phyloP scores from a whole-genome alignment of 53 echinoderm and acorn worm species.

The Antedon mediterranea region DNA sequence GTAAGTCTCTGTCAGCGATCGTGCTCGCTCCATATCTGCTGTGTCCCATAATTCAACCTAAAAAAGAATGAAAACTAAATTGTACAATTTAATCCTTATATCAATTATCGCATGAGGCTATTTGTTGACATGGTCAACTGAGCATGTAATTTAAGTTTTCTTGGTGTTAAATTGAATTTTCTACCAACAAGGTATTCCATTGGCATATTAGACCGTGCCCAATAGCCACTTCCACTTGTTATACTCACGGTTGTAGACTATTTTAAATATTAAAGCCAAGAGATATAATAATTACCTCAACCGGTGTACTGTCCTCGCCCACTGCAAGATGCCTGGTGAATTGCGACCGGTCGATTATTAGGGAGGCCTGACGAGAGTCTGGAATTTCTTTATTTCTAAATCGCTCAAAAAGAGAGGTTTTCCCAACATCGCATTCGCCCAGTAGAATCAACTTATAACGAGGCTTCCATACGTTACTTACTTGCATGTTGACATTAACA shows the following conservation, averaged over 20 bases:
- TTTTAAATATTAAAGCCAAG: too few relatives aligned
- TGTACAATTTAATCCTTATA: background rate
- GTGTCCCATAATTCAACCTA: conserved; percentile 92
- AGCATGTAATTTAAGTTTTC: too few relatives aligned
- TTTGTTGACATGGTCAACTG: too few relatives aligned
- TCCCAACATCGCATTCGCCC: conserved; percentile 86
- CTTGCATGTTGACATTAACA: conserved; percentile 36
- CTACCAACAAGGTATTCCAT: too few relatives aligned
- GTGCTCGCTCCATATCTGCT: conserved; percentile 83
- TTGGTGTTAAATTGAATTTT: too few relatives aligned
- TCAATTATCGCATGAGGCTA: too few relatives aligned
- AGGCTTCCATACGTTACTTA: conserved; percentile 33
- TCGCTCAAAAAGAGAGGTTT: conserved; percentile 68
- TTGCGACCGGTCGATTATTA: conserved; percentile 43
- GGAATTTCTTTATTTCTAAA: conserved; percentile 63
- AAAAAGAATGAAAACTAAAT: background rate
- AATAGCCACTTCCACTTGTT: too few relatives aligned
- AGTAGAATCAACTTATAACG: conserved; percentile 71
- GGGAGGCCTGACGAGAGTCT: conserved; percentile 29
- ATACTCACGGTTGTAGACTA: too few relatives aligned
- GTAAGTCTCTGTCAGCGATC: conserved; percentile 77
- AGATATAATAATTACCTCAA: too few relatives aligned
- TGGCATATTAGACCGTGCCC: too few relatives aligned
- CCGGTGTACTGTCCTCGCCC: conserved; percentile 38
- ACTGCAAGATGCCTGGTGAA: conserved; percentile 60